A percentile compares a stretch with the other conserved stretches of the same genome.
These are phyloP conservation scores for Lanius ludovicianus DNA, from an alignment of 2,113 vertebrate genomes.

Conservation along the genomic window DNA sequence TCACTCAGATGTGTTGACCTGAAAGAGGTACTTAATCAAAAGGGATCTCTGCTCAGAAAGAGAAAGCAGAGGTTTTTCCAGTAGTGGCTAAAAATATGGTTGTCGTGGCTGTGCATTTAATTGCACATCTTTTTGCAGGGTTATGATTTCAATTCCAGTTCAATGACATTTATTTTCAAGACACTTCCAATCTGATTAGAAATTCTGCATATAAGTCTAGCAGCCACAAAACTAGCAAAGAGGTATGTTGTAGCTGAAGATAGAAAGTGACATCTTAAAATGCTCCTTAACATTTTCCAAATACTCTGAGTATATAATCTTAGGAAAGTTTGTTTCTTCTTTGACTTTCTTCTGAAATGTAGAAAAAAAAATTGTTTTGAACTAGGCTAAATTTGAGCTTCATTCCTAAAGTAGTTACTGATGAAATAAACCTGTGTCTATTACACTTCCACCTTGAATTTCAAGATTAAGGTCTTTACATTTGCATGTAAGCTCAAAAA, in stretches of 20 bases:
- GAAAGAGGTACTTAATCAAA: constrained; percentile 33
- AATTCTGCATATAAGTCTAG: background rate
- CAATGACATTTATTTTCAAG: constrained; percentile 23
- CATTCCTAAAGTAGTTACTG: background rate
- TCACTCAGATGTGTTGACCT: constrained; percentile 22
- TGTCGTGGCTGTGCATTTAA: background rate
- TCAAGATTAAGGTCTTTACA: background rate
- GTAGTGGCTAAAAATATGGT: constrained; percentile 3
- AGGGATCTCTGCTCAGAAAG: background rate
- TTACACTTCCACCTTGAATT: background rate
- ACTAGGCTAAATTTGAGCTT: background rate
- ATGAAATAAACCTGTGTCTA: background rate
- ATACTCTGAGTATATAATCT: background rate
- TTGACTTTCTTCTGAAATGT: background rate
- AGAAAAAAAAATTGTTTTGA: background rate
- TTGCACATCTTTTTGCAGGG: constrained; percentile 32
- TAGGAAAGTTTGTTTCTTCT: background rate
- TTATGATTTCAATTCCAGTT: constrained; percentile 41
- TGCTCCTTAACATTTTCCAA: background rate
- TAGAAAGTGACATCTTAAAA: background rate
- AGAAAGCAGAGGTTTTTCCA: background rate
- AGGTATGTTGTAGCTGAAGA: background rate
- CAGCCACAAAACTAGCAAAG: background rate
- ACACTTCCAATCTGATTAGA: background rate
- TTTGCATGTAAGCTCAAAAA: background rate